Evolutionary conservation across 2,888 invertebrate species (phyloP), one percentile per base, ranked within the genome.

Genomic region (Leucophora obtusa): DNA sequence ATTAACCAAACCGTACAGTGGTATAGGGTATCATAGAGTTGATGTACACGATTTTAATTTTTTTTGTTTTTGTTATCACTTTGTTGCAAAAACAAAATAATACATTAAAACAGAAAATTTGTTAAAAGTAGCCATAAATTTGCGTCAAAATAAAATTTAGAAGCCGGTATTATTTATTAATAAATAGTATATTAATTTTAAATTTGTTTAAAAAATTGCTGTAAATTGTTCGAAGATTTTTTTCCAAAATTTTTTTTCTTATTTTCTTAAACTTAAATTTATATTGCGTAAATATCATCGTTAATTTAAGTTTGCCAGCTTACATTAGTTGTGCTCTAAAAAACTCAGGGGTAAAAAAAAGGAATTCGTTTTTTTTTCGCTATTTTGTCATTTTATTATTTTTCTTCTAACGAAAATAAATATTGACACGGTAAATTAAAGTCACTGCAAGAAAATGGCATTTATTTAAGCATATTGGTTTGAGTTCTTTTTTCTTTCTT

Each of bases 381-480:
- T 50, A 18, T 33, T 50, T n/a, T 15, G 8, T 72, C 56, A 11
- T 69, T 75, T 60, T 70, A 51, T 60, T 69, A 66, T 66, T 78
- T 72, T 73, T 74, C 73, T 80, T 79, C 79, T 81, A 82, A 80
- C 81, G 82, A 83, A 86, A 87, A 87, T 86, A 87, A 88, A 87
- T 86, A 86, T 87, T 87, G 86, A 85, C 85, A 87, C 84, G 85
- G 83, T 80, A 86, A 87, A 87, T 87, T 86, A 87, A 87, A 86
- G 85, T 83, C 83, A 83, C 85, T 84, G 83, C 82, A 80, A 72
- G 81, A 74, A 84, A 85, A 79, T 80, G 76, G 73, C 76, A 71
- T 73, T 79, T 82, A 79, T 79, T 79, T 79, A 43, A 71, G 47
- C 66, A 68, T 69, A 62, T 75, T 68, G 58, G 72, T 75, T 85